Percentiles rank a stretch among this genome's conserved stretches.
These are phyloP conservation scores for Lepidotrigona ventralis DNA, from an alignment of 1,140 invertebrate species.

Conservation along the genomic window DNA sequence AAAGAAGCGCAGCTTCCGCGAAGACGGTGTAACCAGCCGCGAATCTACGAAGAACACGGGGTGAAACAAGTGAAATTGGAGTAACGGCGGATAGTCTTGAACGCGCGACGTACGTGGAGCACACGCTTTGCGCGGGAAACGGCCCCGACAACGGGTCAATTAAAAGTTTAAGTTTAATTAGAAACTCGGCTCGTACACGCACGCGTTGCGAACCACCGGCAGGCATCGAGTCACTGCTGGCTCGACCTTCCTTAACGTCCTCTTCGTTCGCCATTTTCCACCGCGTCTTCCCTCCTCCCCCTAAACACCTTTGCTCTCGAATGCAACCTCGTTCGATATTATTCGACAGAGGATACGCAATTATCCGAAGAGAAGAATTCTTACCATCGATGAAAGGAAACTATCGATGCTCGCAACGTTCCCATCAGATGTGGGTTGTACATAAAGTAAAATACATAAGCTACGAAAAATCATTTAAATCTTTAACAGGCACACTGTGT, in stretches of 20 bases:
- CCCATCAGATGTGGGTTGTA: no score
- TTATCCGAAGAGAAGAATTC: no score
- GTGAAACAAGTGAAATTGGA: conserved; percentile 28
- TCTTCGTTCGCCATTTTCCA: conserved; percentile 23
- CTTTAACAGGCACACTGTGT: no score
- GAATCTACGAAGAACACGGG: not conserved
- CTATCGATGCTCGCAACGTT: no score
- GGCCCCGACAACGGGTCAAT: conserved; percentile 77
- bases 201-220: conserved; percentile 12
- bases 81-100: conserved; percentile 20
- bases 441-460: no score
- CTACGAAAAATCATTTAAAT: no score
- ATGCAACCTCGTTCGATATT: not conserved
- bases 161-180: conserved; percentile 81
- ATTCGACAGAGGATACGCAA: no score
- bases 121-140: conserved; percentile 68
- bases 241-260: conserved; percentile 6
- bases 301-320: not conserved
- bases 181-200: conserved; percentile 70
- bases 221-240: not conserved
- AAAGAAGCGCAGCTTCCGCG: not conserved
- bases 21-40: not conserved
- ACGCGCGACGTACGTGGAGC: conserved; percentile 49
- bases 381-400: no score
- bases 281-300: not conserved